phyloP scores from a whole-genome alignment of 1,140 invertebrate genomes.

The Bradysia coprophila region DNA sequence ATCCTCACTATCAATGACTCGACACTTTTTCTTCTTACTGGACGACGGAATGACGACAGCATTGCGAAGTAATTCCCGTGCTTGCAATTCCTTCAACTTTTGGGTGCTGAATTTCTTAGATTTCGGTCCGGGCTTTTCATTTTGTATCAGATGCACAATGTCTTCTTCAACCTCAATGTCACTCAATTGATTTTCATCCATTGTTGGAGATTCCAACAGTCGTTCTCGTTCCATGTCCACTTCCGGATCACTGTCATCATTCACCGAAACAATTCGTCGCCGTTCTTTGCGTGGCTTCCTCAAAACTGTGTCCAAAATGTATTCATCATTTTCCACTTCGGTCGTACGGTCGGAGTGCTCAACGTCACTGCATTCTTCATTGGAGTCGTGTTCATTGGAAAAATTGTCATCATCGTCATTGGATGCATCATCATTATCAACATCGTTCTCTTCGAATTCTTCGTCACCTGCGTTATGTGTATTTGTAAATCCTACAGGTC shows the following conservation, averaged over 20 bases:
- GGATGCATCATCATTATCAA: too few relatives aligned
- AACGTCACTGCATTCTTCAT: too few relatives aligned
- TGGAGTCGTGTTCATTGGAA: too few relatives aligned
- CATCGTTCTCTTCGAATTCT: too few relatives aligned
- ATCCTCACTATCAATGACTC: background rate
- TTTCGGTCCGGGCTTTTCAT: background rate
- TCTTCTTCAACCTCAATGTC: background rate
- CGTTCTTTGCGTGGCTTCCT: background rate
- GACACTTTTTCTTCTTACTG: background rate
- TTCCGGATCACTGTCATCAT: background rate
- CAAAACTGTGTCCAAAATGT: too few relatives aligned
- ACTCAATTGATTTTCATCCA: too few relatives aligned
- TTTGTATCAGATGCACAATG: background rate
- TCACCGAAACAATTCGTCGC: background rate
- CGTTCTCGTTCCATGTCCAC: background rate
- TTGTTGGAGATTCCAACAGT: background rate
- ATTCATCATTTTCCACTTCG: too few relatives aligned
- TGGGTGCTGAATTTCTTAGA: background rate
- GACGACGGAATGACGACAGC: background rate
- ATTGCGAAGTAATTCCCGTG: background rate
- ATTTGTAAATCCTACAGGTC: too few relatives aligned
- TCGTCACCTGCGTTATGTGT: too few relatives aligned
- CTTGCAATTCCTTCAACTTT: background rate
- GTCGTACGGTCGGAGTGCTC: too few relatives aligned
- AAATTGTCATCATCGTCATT: too few relatives aligned